These are phyloP conservation scores for Origma solitaria DNA, from an alignment of 2,113 vertebrate genomes.

Conservation along the genomic window DNA sequence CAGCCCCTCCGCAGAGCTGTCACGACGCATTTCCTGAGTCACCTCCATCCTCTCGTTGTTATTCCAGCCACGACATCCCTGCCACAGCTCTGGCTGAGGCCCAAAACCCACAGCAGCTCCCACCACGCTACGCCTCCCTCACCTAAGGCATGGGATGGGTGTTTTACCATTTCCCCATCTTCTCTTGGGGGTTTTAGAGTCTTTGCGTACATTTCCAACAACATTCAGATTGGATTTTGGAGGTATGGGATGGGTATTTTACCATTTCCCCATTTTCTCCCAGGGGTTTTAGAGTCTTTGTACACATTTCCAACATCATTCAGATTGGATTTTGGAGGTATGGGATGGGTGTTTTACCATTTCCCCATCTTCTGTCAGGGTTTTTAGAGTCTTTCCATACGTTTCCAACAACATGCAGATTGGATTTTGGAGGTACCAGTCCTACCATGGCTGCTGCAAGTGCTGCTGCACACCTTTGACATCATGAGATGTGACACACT, in stretches of 20 bases:
- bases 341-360: background rate
- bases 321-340: background rate
- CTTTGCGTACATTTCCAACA: background rate
- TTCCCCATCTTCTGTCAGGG: background rate
- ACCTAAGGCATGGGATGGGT: background rate
- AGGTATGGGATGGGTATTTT: background rate
- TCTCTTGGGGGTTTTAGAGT: background rate
- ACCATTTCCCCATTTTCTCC: background rate
- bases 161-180: background rate
- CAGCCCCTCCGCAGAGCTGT: background rate
- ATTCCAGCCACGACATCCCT: background rate
- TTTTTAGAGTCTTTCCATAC: background rate
- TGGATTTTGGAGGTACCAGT: background rate
- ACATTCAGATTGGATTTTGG: background rate
- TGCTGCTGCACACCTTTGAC: background rate
- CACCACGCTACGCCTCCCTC: background rate
- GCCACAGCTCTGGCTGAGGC: background rate
- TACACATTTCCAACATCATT: background rate
- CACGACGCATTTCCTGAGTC: background rate
- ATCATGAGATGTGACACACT: background rate
- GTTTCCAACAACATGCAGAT: background rate
- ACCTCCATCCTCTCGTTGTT: background rate
- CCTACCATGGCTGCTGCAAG: background rate
- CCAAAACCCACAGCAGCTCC: background rate
- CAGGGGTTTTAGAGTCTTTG: background rate